Conservation (phyloP, 2,888 invertebrate species). For the Hirtodrosophila duncani region DNA sequence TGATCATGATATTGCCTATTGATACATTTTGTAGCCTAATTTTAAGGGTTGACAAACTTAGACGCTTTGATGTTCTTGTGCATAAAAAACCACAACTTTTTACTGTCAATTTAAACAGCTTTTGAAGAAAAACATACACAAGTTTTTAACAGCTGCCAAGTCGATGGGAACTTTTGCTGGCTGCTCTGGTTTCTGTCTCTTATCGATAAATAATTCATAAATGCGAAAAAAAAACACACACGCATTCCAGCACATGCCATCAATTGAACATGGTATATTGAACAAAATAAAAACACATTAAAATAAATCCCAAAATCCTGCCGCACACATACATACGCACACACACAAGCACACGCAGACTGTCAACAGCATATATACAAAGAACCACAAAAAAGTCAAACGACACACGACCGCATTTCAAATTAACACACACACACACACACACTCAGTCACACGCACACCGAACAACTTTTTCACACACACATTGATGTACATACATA, state of each 20-base stretch:
- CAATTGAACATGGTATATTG: conserved; percentile 51
- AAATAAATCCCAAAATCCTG: conserved; percentile 60
- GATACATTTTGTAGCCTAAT: background rate
- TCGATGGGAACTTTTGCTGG: conserved; percentile 33
- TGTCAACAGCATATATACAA: conserved; percentile 26
- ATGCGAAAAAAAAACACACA: conserved; percentile 17
- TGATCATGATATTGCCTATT: too few species aligned
- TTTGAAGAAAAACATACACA: too few species aligned
- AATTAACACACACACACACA: conserved; percentile 50
- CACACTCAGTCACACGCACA: conserved; percentile 15
- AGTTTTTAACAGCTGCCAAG: conserved; percentile 54
- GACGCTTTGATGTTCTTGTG: background rate
- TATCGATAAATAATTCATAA: conserved; percentile 67
- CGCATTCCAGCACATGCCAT: conserved; percentile 23
- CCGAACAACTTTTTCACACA: conserved; percentile 28
- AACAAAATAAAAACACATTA: conserved; percentile 56
- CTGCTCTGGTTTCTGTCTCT: conserved; percentile 21
- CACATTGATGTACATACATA: conserved; percentile 3
- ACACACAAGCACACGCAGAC: conserved; percentile 7
- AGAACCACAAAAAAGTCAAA: conserved; percentile 17
- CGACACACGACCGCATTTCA: conserved; percentile 61
- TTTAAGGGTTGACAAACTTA: background rate
- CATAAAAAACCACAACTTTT: background rate
- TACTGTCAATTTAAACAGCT: too few species aligned
- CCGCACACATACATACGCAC: conserved; percentile 14